These are phyloP conservation scores for Bathynomus jamesi DNA, from an alignment of 1,140 invertebrate genomes.

Conservation along the genomic window DNA sequence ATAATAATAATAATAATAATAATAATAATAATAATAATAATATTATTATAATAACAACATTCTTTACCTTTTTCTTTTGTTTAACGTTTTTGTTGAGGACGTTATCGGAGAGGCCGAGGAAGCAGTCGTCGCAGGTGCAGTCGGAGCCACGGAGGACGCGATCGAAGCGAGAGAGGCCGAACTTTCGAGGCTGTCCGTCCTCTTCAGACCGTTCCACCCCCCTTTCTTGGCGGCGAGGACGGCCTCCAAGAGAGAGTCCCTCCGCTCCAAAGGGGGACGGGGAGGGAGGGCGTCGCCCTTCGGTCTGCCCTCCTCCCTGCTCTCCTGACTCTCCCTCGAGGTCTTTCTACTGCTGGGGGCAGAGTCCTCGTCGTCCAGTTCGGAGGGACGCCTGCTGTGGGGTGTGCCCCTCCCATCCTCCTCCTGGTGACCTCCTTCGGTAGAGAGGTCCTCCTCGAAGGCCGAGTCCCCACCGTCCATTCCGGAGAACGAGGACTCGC, in stretches of 20 bases:
- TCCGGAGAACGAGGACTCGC: not conserved
- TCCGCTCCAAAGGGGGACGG: constrained; percentile 28
- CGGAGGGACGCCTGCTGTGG: not conserved
- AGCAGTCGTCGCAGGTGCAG: constrained; percentile 71
- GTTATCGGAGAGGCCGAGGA: constrained; percentile 68
- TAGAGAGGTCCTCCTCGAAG: not conserved
- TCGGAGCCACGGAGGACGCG: constrained; percentile 49
- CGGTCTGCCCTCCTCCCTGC: not conserved
- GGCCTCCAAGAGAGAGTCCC: constrained; percentile 25
- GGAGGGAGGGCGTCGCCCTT: not conserved
- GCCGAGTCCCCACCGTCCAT: not conserved
- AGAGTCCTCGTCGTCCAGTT: not conserved
- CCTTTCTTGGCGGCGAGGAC: constrained; percentile 37
- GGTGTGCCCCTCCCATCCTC: no score
- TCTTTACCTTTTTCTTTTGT: not conserved
- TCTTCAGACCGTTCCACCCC: constrained; percentile 47
- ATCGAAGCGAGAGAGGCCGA: constrained; percentile 61
- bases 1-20: constrained; percentile 11
- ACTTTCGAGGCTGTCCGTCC: constrained; percentile 68
- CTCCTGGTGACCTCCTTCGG: not conserved
- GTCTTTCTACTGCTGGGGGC: not conserved
- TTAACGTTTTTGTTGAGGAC: constrained; percentile 36
- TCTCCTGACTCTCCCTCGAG: not conserved
- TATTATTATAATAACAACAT: constrained; percentile 4
- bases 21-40: constrained; percentile 14